Evolutionary conservation across 2,888 invertebrate genomes (phyloP).

Genomic region (Ditylenchus weischeri): DNA sequence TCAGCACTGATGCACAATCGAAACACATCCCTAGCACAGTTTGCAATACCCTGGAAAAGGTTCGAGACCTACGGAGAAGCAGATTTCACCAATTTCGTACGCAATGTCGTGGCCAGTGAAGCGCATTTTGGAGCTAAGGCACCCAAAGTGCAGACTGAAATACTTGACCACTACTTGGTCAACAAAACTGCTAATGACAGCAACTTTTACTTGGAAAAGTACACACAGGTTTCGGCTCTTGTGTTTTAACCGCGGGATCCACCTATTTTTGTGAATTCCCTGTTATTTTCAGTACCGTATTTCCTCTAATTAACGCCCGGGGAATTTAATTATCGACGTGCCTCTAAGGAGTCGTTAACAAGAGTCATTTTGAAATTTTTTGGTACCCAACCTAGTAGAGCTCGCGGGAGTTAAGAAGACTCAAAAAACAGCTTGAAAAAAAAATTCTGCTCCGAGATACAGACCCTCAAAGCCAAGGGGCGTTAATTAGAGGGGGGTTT

Average conservation of each 20-base stretch:
- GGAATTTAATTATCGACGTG: too few relatives aligned
- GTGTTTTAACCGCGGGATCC: background rate
- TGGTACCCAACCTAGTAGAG: too few relatives aligned
- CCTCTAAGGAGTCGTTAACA: too few relatives aligned
- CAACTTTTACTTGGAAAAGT: constrained; percentile 30
- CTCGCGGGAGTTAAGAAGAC: too few relatives aligned
- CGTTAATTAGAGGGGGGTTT: too few relatives aligned
- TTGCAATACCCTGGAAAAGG: constrained; percentile 15
- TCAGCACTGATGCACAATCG: constrained; percentile 22
- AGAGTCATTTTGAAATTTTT: too few relatives aligned
- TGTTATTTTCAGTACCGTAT: too few relatives aligned
- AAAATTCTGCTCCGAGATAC: too few relatives aligned
- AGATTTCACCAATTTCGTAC: constrained; percentile 18
- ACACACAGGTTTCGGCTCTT: constrained; percentile 23
- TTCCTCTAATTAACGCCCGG: too few relatives aligned
- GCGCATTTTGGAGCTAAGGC: constrained; percentile 22
- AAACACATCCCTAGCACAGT: constrained; percentile 22
- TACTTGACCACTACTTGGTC: constrained; percentile 28
- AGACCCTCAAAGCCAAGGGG: too few relatives aligned
- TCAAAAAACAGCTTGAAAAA: too few relatives aligned
- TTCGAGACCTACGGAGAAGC: constrained; percentile 7
- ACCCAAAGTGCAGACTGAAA: constrained; percentile 17
- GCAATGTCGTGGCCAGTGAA: constrained; percentile 15
- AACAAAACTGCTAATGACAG: constrained; percentile 20
- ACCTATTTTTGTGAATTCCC: background rate